A percentile compares a stretch with the other conserved stretches of the same genome.
Conservation (phyloP, 2,888 invertebrate species). For the Drosophila birchii region DNA sequence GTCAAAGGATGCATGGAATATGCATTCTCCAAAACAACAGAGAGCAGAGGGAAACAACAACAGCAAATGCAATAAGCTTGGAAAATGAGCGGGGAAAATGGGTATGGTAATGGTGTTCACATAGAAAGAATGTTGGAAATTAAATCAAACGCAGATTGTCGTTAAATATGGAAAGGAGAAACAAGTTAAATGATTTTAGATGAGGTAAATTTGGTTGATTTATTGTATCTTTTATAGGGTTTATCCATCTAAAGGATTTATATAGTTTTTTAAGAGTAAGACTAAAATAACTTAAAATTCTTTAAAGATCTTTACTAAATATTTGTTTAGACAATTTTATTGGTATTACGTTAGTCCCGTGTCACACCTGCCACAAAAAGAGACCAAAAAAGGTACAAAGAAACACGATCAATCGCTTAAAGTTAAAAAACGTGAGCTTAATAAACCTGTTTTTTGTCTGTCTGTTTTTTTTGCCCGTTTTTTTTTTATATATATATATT, state of each 20-base stretch:
- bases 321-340: neutral
- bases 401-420: slow-evolving; percentile 25
- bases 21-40: neutral
- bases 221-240: no score
- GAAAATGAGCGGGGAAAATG: neutral
- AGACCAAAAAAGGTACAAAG: neutral
- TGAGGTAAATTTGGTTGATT: neutral
- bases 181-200: neutral
- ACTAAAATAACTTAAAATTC: neutral
- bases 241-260: neutral
- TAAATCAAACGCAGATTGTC: neutral
- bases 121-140: no score
- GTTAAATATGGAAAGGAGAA: neutral
- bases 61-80: slow-evolving; percentile 4
- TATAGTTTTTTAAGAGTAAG: neutral
- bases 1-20: neutral
- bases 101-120: neutral
- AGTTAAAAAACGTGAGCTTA: slow-evolving; percentile 55
- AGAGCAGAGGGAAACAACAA: neutral
- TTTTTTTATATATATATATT: slow-evolving; percentile 4
- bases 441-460: slow-evolving; percentile 47
- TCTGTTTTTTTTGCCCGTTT: slow-evolving; percentile 27
- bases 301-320: neutral
- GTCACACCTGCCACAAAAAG: slow-evolving; percentile 5
- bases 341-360: neutral